Evolutionary conservation across 2,113 vertebrate species (phyloP).

Genomic region (Corythoichthys intestinalis): DNA sequence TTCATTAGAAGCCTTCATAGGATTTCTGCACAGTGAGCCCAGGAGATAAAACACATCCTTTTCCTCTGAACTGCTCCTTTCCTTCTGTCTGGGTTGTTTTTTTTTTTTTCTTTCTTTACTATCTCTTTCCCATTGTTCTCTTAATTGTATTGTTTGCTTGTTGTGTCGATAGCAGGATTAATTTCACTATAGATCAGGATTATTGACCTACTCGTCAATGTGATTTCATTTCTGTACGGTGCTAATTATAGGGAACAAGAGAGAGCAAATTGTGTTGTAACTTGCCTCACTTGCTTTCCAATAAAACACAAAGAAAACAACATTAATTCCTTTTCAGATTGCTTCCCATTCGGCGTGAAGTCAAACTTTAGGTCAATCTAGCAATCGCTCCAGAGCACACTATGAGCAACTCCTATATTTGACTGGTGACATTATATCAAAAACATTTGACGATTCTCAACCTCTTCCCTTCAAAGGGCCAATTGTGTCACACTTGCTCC

Average conservation of each 20-base stretch:
- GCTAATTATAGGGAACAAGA: conserved; percentile 76
- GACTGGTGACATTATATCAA: conserved; percentile 37
- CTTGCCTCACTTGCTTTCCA: conserved; percentile 72
- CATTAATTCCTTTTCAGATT: conserved; percentile 60
- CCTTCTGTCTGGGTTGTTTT: conserved; percentile 20
- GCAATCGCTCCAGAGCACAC: conserved; percentile 10
- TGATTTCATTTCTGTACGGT: conserved; percentile 78
- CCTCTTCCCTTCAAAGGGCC: conserved; percentile 38
- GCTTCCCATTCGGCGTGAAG: conserved; percentile 39
- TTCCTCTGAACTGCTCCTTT: conserved; percentile 55
- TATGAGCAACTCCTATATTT: conserved; percentile 23
- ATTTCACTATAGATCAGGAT: conserved; percentile 79
- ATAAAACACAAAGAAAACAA: conserved; percentile 68
- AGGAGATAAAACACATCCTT: conserved; percentile 76
- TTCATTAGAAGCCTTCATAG: conserved; percentile 81
- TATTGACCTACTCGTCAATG: conserved; percentile 77
- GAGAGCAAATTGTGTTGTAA: conserved; percentile 74
- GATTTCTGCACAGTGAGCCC: conserved; percentile 75
- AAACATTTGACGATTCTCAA: conserved; percentile 48
- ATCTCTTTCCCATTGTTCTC: conserved; percentile 52
- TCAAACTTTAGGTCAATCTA: conserved; percentile 30
- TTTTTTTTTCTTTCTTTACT: conserved; percentile 21
- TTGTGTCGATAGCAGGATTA: conserved; percentile 76
- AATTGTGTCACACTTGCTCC: conserved; percentile 43
- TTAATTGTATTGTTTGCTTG: conserved; percentile 76